phyloP scores from a whole-genome alignment of 2,113 vertebrate species.

The Vimba vimba region DNA sequence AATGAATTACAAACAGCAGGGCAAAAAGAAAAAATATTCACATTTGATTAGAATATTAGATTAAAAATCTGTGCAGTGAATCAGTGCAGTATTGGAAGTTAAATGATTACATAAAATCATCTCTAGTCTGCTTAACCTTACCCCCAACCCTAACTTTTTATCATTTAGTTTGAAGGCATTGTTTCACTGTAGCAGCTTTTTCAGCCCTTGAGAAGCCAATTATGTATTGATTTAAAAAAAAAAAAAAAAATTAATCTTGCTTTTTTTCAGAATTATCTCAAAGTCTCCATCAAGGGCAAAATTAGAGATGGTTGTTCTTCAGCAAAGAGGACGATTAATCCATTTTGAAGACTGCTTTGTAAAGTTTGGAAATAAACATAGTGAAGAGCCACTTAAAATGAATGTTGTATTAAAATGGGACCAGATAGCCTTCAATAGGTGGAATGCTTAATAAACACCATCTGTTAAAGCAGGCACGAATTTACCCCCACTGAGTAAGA shows the following conservation, averaged over 20 bases:
- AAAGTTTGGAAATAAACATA: neutral
- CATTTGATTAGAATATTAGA: neutral
- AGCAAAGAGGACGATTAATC: constrained; percentile 10
- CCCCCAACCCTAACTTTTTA: neutral
- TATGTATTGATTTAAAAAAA: constrained; percentile 33
- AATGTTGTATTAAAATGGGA: constrained; percentile 31
- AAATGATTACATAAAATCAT: neutral
- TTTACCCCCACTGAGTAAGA: constrained; percentile 68
- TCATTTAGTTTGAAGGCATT: neutral
- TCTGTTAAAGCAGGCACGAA: constrained; percentile 75
- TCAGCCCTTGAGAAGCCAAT: constrained; percentile 4
- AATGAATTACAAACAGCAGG: neutral
- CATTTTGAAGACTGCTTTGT: neutral
- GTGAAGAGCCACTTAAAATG: constrained; percentile 1
- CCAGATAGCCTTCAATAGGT: constrained; percentile 43
- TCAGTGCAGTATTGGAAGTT: neutral
- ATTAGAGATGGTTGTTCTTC: constrained; percentile 31
- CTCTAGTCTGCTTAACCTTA: neutral
- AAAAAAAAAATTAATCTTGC: neutral
- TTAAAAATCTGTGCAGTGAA: neutral
- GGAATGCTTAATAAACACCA: constrained; percentile 76
- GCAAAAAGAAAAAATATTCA: neutral
- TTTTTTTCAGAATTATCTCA: constrained; percentile 17
- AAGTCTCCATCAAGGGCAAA: constrained; percentile 22
- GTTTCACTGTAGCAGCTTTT: neutral